Evolutionary conservation across 2,113 vertebrate genomes (phyloP).

Genomic region (Eolophus roseicapilla): DNA sequence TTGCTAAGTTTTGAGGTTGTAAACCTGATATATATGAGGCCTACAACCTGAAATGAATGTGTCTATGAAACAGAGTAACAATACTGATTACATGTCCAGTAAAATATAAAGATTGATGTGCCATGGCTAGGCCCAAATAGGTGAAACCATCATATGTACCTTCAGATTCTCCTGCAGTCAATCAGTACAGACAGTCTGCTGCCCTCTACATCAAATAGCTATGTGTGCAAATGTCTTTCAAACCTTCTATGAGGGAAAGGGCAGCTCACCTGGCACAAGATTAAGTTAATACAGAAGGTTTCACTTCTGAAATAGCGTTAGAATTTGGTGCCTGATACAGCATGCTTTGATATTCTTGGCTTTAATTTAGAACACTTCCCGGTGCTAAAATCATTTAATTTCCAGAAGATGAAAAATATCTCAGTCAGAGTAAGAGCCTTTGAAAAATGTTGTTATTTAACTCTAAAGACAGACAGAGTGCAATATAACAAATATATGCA

Average conservation of each 20-base stretch:
- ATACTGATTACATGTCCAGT: background rate
- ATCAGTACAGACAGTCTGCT: background rate
- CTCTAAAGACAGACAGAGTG: background rate
- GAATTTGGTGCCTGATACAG: background rate
- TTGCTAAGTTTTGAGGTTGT: background rate
- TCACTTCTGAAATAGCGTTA: background rate
- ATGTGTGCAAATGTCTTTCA: background rate
- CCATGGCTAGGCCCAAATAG: background rate
- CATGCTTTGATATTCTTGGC: background rate
- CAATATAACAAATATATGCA: background rate
- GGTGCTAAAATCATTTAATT: background rate
- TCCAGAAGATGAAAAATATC: background rate
- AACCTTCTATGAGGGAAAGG: background rate
- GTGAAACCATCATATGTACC: background rate
- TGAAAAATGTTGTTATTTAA: background rate
- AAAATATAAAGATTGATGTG: background rate
- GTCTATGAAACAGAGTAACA: background rate
- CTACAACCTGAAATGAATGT: background rate
- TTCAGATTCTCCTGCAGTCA: background rate
- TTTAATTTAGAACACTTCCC: background rate
- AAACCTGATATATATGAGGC: background rate
- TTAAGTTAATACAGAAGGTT: background rate
- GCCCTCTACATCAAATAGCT: background rate
- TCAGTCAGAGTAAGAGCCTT: background rate
- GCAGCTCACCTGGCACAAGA: background rate